Conservation (phyloP, 2,797 vertebrate genomes). For the Chrosomus eos region DNA sequence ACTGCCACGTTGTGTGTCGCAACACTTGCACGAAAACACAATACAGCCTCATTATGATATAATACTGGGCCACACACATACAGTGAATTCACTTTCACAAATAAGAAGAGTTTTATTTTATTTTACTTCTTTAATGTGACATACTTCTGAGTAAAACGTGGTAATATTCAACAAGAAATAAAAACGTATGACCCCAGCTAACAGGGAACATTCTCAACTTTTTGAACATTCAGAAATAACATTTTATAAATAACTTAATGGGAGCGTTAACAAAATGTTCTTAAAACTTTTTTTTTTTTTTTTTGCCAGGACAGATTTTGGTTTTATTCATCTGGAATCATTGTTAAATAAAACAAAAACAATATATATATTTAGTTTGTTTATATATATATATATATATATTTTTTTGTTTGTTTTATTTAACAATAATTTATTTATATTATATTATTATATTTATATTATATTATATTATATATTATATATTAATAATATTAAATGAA, state of each 20-base stretch:
- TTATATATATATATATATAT: not conserved
- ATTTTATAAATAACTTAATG: not conserved
- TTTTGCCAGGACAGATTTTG: too few relatives aligned
- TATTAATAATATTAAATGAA: too few relatives aligned
- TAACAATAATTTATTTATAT: too few relatives aligned
- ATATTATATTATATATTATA: too few relatives aligned
- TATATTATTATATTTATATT: too few relatives aligned
- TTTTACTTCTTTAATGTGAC: not conserved
- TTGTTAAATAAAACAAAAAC: not conserved
- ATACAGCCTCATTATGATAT: not conserved
- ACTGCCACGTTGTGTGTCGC: slow-evolving; percentile 33
- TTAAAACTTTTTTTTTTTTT: too few relatives aligned
- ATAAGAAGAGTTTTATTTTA: not conserved
- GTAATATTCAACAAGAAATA: not conserved
- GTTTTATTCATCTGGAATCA: not conserved
- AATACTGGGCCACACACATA: not conserved
- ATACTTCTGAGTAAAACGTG: not conserved
- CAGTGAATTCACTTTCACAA: not conserved
- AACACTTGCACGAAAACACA: slow-evolving; percentile 3
- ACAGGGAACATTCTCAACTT: not conserved
- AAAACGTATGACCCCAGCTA: not conserved
- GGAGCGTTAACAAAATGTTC: too few relatives aligned
- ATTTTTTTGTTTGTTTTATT: too few relatives aligned
- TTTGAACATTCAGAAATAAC: not conserved
- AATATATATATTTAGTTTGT: not conserved